Evolutionary conservation across 2,797 vertebrate genomes (phyloP).

Genomic region (Coranthus polyacanthus): DNA sequence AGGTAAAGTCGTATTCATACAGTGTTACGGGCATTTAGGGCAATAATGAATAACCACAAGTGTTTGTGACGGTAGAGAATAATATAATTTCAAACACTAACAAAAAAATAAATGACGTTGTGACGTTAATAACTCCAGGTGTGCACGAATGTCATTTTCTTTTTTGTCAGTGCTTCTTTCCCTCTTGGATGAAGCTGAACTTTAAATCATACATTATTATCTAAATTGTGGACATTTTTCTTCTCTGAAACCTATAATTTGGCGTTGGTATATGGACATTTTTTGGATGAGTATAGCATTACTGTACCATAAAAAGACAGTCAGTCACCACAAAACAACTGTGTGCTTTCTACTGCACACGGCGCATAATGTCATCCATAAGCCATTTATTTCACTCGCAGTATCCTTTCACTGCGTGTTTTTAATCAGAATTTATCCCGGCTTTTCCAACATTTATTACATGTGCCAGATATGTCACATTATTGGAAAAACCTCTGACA

Average conservation of each 20-base stretch:
- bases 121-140: neutral
- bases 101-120: too few species aligned
- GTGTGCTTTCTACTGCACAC: conserved; percentile 32
- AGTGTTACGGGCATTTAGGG: neutral
- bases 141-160: neutral
- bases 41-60: conserved; percentile 13
- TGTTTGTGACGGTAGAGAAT: neutral
- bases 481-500: conserved; percentile 22
- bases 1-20: conserved; percentile 4
- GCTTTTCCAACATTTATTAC: conserved; percentile 30
- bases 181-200: conserved; percentile 24
- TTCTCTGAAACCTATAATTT: conserved; percentile 60
- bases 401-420: conserved; percentile 18
- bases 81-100: neutral
- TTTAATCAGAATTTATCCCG: conserved; percentile 4
- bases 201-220: conserved; percentile 57
- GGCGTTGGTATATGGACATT: conserved; percentile 40
- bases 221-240: conserved; percentile 56
- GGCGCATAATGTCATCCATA: conserved; percentile 29
- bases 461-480: conserved; percentile 9
- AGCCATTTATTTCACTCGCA: conserved; percentile 42
- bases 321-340: conserved; percentile 57
- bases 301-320: conserved; percentile 75
- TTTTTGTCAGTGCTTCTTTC: conserved; percentile 17
- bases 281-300: conserved; percentile 58